These are phyloP conservation scores for Bombycilla garrulus DNA, from an alignment of 2,113 vertebrate species.

Conservation along the genomic window DNA sequence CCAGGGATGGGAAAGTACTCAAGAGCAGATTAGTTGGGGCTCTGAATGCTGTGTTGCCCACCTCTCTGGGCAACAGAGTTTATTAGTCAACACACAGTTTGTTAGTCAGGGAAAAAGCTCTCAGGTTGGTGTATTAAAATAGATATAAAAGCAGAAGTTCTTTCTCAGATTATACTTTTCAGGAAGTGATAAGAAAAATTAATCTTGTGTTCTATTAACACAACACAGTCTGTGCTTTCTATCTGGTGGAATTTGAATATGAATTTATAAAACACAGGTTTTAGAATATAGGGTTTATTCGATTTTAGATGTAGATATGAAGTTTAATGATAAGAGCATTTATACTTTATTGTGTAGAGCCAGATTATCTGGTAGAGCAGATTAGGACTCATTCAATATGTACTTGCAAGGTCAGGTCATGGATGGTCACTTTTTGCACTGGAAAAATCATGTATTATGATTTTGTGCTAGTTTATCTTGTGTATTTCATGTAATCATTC, in stretches of 20 bases:
- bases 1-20: not conserved
- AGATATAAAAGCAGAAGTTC: not conserved
- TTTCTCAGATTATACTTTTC: not conserved
- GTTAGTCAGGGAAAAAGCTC: not conserved
- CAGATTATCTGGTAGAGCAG: not conserved
- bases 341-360: not conserved
- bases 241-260: not conserved
- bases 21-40: not conserved
- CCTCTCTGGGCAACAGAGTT: not conserved
- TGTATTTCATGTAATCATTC: not conserved
- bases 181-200: not conserved
- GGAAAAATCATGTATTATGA: not conserved
- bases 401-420: not conserved
- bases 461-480: not conserved
- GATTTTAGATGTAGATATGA: not conserved
- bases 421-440: not conserved
- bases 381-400: not conserved
- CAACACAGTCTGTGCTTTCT: not conserved
- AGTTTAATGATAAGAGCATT: not conserved
- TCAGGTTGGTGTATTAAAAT: not conserved
- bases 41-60: not conserved
- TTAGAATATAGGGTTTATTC: not conserved
- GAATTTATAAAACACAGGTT: not conserved
- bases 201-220: not conserved
- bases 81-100: not conserved